Evolutionary conservation across 2,113 vertebrate species (phyloP).

Genomic region (Cinclus cinclus): DNA sequence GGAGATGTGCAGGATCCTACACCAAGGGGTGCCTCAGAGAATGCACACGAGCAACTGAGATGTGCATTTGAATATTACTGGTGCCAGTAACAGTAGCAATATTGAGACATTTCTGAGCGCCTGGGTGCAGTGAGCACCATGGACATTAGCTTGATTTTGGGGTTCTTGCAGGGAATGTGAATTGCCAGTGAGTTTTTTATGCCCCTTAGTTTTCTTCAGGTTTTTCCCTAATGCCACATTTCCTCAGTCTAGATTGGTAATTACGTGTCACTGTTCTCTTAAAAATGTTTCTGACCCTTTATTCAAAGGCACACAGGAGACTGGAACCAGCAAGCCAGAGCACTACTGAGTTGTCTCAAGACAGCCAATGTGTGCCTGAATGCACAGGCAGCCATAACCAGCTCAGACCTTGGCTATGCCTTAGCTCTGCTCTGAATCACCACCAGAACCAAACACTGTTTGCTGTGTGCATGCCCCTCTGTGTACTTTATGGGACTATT

Average conservation of each 20-base stretch:
- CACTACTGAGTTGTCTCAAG: background rate
- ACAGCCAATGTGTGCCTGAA: background rate
- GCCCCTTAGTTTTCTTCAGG: background rate
- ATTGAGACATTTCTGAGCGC: rapidly evolving
- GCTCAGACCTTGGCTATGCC: background rate
- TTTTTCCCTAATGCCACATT: background rate
- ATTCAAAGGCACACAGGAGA: background rate
- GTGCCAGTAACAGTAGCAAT: background rate
- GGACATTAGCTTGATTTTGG: background rate
- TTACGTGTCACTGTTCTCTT: background rate
- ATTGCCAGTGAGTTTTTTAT: background rate
- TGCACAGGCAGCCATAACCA: background rate
- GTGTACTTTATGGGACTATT: background rate
- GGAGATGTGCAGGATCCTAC: background rate
- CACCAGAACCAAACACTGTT: background rate
- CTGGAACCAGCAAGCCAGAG: background rate
- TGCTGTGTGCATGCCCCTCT: background rate
- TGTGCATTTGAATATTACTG: background rate
- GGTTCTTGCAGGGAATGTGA: background rate
- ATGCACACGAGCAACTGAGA: background rate
- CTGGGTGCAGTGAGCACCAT: rapidly evolving
- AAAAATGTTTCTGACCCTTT: background rate
- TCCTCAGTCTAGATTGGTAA: background rate
- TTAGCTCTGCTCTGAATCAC: background rate
- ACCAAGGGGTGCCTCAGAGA: background rate